Percentiles rank a stretch among this genome's conserved stretches.
These are phyloP conservation scores for Eupithecia exiguata DNA, from an alignment of 2,888 invertebrate species.

Conservation along the genomic window DNA sequence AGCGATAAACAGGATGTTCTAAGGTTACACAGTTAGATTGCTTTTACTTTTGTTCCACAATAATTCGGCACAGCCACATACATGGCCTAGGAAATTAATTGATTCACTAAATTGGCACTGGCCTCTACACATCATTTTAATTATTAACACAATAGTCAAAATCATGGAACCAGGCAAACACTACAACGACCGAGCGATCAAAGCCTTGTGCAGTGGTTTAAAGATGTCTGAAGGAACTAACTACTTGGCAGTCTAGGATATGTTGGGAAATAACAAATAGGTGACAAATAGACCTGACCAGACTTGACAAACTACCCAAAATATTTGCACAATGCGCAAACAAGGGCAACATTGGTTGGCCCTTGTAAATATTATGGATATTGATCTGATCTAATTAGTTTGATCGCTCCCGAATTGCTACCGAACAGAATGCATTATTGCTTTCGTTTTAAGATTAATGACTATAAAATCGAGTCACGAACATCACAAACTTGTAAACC, in stretches of 20 bases:
- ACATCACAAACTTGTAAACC: slow-evolving; percentile 50
- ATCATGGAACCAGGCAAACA: slow-evolving; percentile 71
- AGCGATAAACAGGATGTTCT: slow-evolving; percentile 68
- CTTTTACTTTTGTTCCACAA: slow-evolving; percentile 77
- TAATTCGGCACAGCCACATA: background rate
- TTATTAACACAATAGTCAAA: slow-evolving; percentile 5
- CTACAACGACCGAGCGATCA: slow-evolving; percentile 55
- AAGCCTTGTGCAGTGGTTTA: slow-evolving; percentile 44
- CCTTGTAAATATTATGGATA: no score
- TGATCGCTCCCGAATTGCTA: slow-evolving; percentile 53
- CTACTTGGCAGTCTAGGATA: slow-evolving; percentile 60
- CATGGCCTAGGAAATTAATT: background rate
- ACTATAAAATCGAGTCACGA: slow-evolving; percentile 55
- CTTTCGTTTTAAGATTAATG: slow-evolving; percentile 60
- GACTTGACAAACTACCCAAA: background rate
- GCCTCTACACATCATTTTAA: slow-evolving; percentile 13
- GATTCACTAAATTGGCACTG: slow-evolving; percentile 21
- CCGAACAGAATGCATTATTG: slow-evolving; percentile 55
- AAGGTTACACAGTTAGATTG: slow-evolving; percentile 55
- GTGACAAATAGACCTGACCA: background rate
- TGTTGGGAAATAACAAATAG: slow-evolving; percentile 52
- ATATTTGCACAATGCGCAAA: background rate
- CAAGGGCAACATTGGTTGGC: no score
- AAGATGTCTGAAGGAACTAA: slow-evolving; percentile 47
- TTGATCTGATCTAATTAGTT: slow-evolving; percentile 28